Evolutionary conservation across 53 echinoderm and acorn worm genomes (phyloP).

Genomic region (Glandiceps talaboti): DNA sequence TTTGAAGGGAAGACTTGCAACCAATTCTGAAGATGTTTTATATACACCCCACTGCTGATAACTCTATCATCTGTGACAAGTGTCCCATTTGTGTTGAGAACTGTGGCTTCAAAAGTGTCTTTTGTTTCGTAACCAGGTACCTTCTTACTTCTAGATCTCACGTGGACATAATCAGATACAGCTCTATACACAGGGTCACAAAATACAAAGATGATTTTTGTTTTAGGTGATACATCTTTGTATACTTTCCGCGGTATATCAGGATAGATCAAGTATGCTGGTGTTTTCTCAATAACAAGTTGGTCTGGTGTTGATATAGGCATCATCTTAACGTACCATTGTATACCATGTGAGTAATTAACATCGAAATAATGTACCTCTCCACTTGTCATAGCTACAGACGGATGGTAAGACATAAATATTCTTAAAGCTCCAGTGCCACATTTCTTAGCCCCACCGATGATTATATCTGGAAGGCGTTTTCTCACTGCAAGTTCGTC

Average conservation of each 20-base stretch:
- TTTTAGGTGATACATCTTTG: slow-evolving; percentile 22
- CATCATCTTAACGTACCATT: slow-evolving; percentile 42
- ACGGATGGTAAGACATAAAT: slow-evolving; percentile 73
- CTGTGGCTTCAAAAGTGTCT: too few relatives aligned
- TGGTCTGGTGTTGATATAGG: slow-evolving; percentile 49
- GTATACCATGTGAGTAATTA: slow-evolving; percentile 24
- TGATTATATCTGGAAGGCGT: slow-evolving; percentile 65
- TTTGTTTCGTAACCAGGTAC: too few relatives aligned
- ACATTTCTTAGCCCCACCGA: slow-evolving; percentile 67
- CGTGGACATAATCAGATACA: too few relatives aligned
- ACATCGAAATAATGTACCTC: slow-evolving; percentile 62
- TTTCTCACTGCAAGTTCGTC: too few relatives aligned
- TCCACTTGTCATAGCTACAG: slow-evolving; percentile 39
- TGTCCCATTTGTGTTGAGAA: too few relatives aligned
- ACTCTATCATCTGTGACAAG: too few relatives aligned
- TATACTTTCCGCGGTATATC: slow-evolving; percentile 22
- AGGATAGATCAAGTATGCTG: slow-evolving; percentile 40
- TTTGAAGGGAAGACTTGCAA: too few relatives aligned
- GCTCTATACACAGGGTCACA: slow-evolving; percentile 75
- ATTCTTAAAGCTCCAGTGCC: slow-evolving; percentile 81
- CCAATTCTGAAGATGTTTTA: too few relatives aligned
- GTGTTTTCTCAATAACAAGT: slow-evolving; percentile 70
- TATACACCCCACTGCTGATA: too few relatives aligned
- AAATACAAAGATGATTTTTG: slow-evolving; percentile 63
- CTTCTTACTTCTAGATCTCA: too few relatives aligned